Percentiles rank a stretch among this genome's conserved stretches.
These are phyloP conservation scores for Chrysemys picta DNA, from an alignment of 2,113 vertebrate genomes.

Conservation along the genomic window DNA sequence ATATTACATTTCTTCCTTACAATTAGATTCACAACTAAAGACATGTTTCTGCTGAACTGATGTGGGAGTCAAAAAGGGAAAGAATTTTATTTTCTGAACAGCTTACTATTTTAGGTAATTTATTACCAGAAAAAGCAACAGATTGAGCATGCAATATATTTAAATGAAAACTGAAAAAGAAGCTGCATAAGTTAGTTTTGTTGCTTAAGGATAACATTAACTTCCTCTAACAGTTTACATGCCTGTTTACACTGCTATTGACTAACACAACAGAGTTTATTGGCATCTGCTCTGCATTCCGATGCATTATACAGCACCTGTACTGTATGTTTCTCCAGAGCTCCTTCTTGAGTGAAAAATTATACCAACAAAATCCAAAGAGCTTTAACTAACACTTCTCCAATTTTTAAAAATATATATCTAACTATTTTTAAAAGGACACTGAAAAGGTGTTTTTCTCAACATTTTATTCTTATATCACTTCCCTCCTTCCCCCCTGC, in stretches of 20 bases:
- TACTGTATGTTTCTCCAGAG: not conserved
- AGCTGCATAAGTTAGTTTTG: not conserved
- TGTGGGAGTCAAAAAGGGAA: not conserved
- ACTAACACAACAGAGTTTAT: constrained; percentile 32
- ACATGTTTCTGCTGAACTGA: not conserved
- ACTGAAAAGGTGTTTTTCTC: constrained; percentile 25
- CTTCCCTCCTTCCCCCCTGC: not conserved
- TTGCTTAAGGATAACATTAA: constrained; percentile 40
- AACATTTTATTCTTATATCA: not conserved
- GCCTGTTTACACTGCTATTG: constrained; percentile 28
- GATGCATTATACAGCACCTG: not conserved
- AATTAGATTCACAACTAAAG: not conserved
- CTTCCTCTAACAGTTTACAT: constrained; percentile 4
- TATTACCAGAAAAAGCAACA: constrained; percentile 24
- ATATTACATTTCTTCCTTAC: not conserved
- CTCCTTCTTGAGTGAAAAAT: not conserved
- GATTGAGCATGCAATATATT: not conserved
- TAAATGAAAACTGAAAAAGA: not conserved
- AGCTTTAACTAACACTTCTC: constrained; percentile 32
- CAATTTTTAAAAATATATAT: constrained; percentile 56
- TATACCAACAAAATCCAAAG: constrained; percentile 41
- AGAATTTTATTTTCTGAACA: not conserved
- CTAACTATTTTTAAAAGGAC: constrained; percentile 49
- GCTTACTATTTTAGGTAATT: constrained; percentile 15
- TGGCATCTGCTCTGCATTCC: constrained; percentile 37